These are phyloP conservation scores for Thomomys bottae DNA, from an alignment of 2,113 vertebrate genomes.

Conservation along the genomic window DNA sequence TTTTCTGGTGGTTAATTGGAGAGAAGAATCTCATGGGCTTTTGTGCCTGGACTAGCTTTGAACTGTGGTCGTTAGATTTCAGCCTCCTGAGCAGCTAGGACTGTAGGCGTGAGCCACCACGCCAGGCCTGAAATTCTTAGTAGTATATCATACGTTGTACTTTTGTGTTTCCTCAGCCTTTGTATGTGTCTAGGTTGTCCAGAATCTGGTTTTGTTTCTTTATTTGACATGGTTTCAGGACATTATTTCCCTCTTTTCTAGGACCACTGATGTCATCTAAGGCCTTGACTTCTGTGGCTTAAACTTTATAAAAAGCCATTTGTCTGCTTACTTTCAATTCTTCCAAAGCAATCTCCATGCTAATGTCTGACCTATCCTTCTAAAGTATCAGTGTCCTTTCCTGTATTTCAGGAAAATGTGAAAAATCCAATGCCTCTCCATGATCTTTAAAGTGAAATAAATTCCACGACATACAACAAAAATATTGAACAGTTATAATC, in stretches of 20 bases:
- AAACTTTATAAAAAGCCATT: not conserved
- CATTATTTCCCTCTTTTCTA: not conserved
- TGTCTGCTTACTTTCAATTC: not conserved
- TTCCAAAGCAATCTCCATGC: not conserved
- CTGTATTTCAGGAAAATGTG: not conserved
- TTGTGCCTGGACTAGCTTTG: no score
- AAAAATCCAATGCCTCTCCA: not conserved
- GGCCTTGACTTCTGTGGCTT: not conserved
- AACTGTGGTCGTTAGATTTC: no score
- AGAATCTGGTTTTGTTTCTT: not conserved
- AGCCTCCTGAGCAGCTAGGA: no score
- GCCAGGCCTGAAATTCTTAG: no score
- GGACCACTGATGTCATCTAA: not conserved
- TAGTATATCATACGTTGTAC: not conserved
- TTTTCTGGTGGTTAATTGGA: no score
- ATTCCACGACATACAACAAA: not conserved
- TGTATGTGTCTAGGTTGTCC: not conserved
- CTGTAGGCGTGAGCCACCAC: no score
- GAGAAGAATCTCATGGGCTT: no score
- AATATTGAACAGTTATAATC: not conserved
- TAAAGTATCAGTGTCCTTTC: not conserved
- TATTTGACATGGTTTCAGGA: not conserved
- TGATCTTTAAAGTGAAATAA: not conserved
- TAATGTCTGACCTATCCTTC: not conserved
- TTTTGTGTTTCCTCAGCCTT: not conserved